Conservation (phyloP, 1,140 invertebrate species). For the Thalassaphorura encarpata region DNA sequence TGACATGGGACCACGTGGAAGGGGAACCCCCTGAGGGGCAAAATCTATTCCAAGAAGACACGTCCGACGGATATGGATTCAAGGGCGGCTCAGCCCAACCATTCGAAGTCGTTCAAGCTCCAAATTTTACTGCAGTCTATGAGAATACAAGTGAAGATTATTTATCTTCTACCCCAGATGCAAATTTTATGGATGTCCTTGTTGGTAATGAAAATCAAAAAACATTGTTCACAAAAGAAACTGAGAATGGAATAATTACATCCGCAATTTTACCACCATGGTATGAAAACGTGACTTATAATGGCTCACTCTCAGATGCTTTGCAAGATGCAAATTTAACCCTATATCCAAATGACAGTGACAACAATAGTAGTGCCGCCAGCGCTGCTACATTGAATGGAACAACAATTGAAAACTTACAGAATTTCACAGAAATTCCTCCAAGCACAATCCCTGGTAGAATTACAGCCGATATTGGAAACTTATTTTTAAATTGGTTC, state of each 20-base stretch:
- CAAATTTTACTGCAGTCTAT: conserved; percentile 14
- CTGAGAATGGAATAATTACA: conserved; percentile 24
- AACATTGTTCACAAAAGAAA: conserved; percentile 29
- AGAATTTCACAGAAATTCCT: not conserved
- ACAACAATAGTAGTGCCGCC: conserved; percentile 2
- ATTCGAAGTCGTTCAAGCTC: conserved; percentile 20
- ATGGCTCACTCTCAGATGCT: not conserved
- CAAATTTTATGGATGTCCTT: conserved; percentile 25
- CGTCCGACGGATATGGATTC: too few species aligned
- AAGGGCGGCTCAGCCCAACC: not conserved
- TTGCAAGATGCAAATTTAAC: not conserved
- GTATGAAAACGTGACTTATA: conserved; percentile 17
- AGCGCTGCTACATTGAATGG: not conserved
- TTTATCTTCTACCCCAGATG: not conserved
- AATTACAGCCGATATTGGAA: not conserved
- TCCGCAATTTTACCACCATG: conserved; percentile 31
- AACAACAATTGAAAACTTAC: not conserved
- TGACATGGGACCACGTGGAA: not conserved
- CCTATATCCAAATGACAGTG: not conserved
- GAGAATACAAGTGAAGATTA: not conserved
- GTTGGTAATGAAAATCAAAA: conserved; percentile 25
- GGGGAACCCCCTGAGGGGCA: not conserved
- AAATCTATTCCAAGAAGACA: too few species aligned
- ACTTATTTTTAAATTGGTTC: not conserved
- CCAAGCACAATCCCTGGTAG: not conserved